Evolutionary conservation across 2,888 invertebrate species (phyloP).

Genomic region (Eugnorisma glareosa): DNA sequence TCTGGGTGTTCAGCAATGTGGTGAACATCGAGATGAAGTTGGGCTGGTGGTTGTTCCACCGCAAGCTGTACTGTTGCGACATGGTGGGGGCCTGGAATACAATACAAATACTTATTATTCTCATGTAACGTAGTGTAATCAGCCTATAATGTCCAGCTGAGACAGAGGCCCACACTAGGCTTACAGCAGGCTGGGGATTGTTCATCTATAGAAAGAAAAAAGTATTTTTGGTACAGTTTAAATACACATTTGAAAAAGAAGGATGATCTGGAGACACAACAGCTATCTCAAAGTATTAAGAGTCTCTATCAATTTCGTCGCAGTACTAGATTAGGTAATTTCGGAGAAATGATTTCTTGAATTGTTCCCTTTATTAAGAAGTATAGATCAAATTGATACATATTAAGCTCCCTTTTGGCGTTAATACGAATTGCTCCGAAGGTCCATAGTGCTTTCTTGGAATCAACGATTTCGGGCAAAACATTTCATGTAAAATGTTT

Average conservation of each 20-base stretch:
- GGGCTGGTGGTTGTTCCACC: constrained; percentile 98
- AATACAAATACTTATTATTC: background rate
- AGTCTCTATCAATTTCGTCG: too few relatives aligned
- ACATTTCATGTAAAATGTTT: too few relatives aligned
- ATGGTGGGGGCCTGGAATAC: constrained; percentile 70
- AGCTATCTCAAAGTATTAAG: too few relatives aligned
- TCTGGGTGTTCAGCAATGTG: constrained; percentile 94
- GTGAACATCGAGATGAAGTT: constrained; percentile 98
- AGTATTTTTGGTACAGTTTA: background rate
- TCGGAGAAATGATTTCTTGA: too few relatives aligned
- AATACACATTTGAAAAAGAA: background rate
- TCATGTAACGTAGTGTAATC: background rate
- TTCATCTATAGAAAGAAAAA: background rate
- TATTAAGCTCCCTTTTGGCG: too few relatives aligned
- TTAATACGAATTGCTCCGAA: too few relatives aligned
- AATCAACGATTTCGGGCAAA: too few relatives aligned
- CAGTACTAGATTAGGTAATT: too few relatives aligned
- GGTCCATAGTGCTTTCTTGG: too few relatives aligned
- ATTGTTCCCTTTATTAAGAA: too few relatives aligned
- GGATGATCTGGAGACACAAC: background rate
- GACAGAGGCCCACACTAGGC: background rate
- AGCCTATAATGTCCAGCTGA: background rate
- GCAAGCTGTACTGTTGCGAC: constrained; percentile 95
- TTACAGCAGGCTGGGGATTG: background rate
- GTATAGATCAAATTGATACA: too few relatives aligned